Conservation (phyloP, 2,797 vertebrate species). For the Cryptoprocta ferox region DNA sequence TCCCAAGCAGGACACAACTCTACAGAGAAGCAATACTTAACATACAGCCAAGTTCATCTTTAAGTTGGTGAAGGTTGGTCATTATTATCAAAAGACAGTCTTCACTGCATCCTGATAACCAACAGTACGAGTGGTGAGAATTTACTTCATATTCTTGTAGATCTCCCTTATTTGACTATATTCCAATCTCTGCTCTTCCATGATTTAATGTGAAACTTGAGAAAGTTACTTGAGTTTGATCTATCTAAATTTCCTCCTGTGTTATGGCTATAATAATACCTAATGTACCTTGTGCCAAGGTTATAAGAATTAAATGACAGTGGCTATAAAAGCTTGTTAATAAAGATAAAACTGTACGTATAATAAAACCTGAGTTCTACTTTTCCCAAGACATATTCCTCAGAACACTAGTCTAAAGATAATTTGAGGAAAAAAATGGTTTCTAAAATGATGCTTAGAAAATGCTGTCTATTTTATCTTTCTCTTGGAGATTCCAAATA, state of each 20-base stretch:
- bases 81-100: conserved; percentile 19
- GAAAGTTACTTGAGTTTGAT: conserved; percentile 52
- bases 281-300: conserved; percentile 63
- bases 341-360: conserved; percentile 60
- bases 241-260: conserved; percentile 26
- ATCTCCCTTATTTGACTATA: conserved; percentile 26
- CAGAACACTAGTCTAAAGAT: conserved; percentile 8
- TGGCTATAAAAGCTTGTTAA: conserved; percentile 67
- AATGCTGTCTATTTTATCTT: neutral
- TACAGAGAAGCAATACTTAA: conserved; percentile 14
- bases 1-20: conserved; percentile 25
- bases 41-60: neutral
- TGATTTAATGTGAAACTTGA: conserved; percentile 57
- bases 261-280: conserved; percentile 64
- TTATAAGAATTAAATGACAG: conserved; percentile 64
- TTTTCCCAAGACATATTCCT: conserved; percentile 44
- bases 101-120: neutral
- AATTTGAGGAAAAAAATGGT: neutral
- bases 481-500: conserved; percentile 39
- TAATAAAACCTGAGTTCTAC: conserved; percentile 52
- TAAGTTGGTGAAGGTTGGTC: conserved; percentile 19
- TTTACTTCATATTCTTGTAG: neutral
- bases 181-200: neutral
- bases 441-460: conserved; percentile 49
- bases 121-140: conserved; percentile 22